Percentiles rank a stretch among this genome's conserved stretches.
Evolutionary conservation across 2,113 vertebrate species (phyloP).

Genomic region (Hypomesus transpacificus): DNA sequence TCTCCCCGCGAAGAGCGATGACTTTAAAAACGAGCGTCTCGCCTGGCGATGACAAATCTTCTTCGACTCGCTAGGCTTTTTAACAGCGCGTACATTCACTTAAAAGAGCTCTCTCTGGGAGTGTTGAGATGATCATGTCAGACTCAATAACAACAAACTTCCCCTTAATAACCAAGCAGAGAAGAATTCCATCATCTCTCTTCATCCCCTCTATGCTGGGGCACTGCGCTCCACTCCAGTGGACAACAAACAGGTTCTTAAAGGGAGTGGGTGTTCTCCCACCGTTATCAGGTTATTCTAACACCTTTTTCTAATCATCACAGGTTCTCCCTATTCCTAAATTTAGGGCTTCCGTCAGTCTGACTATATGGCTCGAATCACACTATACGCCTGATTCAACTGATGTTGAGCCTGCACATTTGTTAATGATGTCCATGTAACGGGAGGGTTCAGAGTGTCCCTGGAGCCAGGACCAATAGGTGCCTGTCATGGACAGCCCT

Average conservation of each 20-base stretch:
- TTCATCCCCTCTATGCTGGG: not conserved
- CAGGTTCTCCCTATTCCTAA: no score
- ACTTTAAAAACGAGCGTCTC: not conserved
- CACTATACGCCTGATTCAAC: not conserved
- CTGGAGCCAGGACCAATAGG: not conserved
- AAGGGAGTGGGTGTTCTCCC: no score
- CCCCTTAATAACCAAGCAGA: not conserved
- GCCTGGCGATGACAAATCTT: slow-evolving; percentile 4
- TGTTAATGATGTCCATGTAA: not conserved
- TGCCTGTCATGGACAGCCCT: not conserved
- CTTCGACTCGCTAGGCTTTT: not conserved
- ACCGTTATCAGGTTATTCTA: no score
- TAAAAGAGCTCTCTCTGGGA: not conserved
- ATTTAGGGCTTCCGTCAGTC: no score
- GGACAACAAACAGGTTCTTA: no score
- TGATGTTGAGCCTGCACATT: not conserved
- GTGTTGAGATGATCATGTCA: slow-evolving; percentile 2
- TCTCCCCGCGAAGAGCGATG: not conserved
- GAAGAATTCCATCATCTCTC: not conserved
- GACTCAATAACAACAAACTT: slow-evolving; percentile 5
- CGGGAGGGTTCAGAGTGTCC: not conserved
- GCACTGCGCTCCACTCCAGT: not conserved
- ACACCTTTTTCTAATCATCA: no score
- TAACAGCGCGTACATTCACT: not conserved
- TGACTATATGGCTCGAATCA: no score